These are phyloP conservation scores for Erebia ligea DNA, from an alignment of 2,888 invertebrate genomes.

Conservation along the genomic window DNA sequence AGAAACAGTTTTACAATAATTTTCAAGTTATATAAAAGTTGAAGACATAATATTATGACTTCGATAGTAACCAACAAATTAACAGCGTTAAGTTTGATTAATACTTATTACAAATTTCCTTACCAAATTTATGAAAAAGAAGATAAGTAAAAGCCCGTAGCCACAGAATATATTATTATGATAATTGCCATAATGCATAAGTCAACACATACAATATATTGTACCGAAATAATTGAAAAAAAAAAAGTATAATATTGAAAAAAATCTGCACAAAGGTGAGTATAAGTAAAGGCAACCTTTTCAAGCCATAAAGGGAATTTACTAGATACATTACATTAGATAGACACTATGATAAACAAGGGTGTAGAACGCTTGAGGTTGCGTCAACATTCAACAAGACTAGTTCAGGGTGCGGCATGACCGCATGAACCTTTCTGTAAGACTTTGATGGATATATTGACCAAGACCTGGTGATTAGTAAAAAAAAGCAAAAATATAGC, in stretches of 20 bases:
- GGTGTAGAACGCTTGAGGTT: conserved; percentile 66
- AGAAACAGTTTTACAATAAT: too few species aligned
- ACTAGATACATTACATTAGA: conserved; percentile 50
- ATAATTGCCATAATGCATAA: too few species aligned
- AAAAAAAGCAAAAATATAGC: background rate
- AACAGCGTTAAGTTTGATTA: background rate
- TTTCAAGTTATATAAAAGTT: too few species aligned
- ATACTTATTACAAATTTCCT: too few species aligned
- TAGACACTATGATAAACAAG: conserved; percentile 71
- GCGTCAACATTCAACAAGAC: conserved; percentile 67
- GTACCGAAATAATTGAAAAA: background rate
- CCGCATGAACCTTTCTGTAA: conserved; percentile 38
- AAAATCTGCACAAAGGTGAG: background rate
- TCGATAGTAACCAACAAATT: background rate
- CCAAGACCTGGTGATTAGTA: background rate
- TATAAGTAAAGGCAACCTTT: conserved; percentile 22
- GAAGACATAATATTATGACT: background rate
- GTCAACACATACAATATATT: too few species aligned
- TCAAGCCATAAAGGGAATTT: conserved; percentile 43
- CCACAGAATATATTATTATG: too few species aligned
- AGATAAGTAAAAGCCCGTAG: too few species aligned
- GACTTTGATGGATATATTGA: conserved; percentile 31
- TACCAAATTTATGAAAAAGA: too few species aligned
- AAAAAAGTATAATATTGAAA: background rate
- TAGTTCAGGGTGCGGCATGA: conserved; percentile 63